A percentile compares a stretch with the other conserved stretches of the same genome.
These are phyloP conservation scores for Terebella lapidaria DNA, from an alignment of 2,888 invertebrate species.

Conservation along the genomic window DNA sequence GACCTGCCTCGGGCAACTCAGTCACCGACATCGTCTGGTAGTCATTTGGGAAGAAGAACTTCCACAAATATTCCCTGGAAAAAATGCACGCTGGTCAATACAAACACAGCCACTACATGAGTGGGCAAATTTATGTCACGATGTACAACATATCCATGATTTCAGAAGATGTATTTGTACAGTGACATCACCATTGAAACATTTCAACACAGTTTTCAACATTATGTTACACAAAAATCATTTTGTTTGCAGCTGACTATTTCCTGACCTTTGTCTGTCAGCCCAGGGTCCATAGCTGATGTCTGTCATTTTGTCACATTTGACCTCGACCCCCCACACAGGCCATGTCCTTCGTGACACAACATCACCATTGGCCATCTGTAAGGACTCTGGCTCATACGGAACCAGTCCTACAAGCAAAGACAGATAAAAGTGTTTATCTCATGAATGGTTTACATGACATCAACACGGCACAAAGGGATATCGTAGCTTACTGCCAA, in stretches of 20 bases:
- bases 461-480: too few species aligned
- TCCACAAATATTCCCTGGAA: slow-evolving; percentile 75
- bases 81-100: too few species aligned
- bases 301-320: slow-evolving; percentile 72
- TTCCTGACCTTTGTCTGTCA: slow-evolving; percentile 84
- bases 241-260: too few species aligned
- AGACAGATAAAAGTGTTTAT: background rate
- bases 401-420: slow-evolving; percentile 67
- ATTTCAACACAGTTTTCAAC: too few species aligned
- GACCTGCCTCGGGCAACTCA: slow-evolving; percentile 77
- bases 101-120: too few species aligned
- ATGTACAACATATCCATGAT: too few species aligned
- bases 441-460: background rate
- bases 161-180: too few species aligned
- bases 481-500: too few species aligned
- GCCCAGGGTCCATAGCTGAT: slow-evolving; percentile 99
- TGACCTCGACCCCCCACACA: slow-evolving; percentile 92
- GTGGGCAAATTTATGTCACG: too few species aligned
- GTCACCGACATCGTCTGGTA: slow-evolving; percentile 60
- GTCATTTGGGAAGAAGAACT: slow-evolving; percentile 78
- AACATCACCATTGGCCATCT: slow-evolving; percentile 86
- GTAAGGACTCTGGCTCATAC: slow-evolving; percentile 82
- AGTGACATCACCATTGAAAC: too few species aligned
- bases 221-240: too few species aligned
- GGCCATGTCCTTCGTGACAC: slow-evolving; percentile 71